Percentiles rank a stretch among this genome's conserved stretches.
Conservation (phyloP, 1,140 invertebrate genomes). For the Drosophila sp. region DNA sequence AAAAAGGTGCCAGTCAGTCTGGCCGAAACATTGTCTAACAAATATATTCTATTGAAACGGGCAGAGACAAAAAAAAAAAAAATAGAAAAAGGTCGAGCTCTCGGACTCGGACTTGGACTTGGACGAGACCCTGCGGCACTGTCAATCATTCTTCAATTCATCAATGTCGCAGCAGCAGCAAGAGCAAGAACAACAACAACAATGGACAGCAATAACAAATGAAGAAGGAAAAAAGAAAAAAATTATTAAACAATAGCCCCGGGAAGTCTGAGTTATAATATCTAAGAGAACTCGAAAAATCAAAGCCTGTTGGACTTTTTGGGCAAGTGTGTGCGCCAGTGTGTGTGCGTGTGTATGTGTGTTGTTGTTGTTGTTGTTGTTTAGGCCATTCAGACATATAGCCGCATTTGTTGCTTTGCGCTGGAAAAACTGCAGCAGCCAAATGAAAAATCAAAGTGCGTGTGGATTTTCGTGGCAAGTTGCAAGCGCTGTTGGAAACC, state of each 20-base stretch:
- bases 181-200: slow-evolving; percentile 34
- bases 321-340: slow-evolving; percentile 53
- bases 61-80: slow-evolving; percentile 24
- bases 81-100: slow-evolving; percentile 20
- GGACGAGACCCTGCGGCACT: slow-evolving; percentile 60
- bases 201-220: slow-evolving; percentile 26
- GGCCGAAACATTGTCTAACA: slow-evolving; percentile 66
- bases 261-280: slow-evolving; percentile 22
- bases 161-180: slow-evolving; percentile 62
- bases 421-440: slow-evolving; percentile 29
- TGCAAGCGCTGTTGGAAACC: slow-evolving; percentile 48
- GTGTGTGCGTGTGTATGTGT: background rate
- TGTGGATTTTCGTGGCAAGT: slow-evolving; percentile 61
- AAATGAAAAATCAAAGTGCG: slow-evolving; percentile 22
- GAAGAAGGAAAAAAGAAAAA: slow-evolving; percentile 27
- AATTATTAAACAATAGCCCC: slow-evolving; percentile 68
- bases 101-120: slow-evolving; percentile 11
- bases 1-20: slow-evolving; percentile 81
- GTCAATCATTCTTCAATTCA: slow-evolving; percentile 82
- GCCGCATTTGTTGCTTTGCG: background rate
- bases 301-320: slow-evolving; percentile 8
- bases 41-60: slow-evolving; percentile 78
- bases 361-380: background rate
- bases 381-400: slow-evolving; percentile 40
- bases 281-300: slow-evolving; percentile 9